Conservation (phyloP, 2,797 vertebrate genomes). For the Fratercula arctica region DNA sequence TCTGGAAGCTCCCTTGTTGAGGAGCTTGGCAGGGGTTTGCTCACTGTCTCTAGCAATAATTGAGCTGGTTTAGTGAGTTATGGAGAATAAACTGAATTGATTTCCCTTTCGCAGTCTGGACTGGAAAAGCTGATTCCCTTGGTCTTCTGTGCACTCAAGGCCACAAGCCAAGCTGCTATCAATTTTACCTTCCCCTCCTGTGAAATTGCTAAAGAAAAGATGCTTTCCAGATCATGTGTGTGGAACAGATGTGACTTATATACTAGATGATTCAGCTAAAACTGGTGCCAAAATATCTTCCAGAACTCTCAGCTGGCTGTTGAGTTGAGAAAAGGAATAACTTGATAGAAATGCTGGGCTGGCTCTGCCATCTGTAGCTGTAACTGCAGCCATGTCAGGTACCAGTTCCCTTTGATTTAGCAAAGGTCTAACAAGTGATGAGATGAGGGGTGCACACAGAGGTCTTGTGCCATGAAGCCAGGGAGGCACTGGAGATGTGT, state of each 20-base stretch:
- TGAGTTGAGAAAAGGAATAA: not conserved
- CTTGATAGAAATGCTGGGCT: not conserved
- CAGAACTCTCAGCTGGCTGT: conserved; percentile 11
- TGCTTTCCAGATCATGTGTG: not conserved
- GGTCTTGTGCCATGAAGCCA: not conserved
- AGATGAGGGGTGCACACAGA: not conserved
- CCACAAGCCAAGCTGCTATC: not conserved
- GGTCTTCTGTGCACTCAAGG: not conserved
- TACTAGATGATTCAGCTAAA: conserved; percentile 36
- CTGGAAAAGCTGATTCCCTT: conserved; percentile 18
- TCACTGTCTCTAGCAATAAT: not conserved
- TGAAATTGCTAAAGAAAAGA: conserved; percentile 36
- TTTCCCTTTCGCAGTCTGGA: not conserved
- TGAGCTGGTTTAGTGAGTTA: conserved; percentile 7
- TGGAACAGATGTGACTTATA: conserved; percentile 32
- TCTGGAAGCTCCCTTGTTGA: not conserved
- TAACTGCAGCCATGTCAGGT: not conserved
- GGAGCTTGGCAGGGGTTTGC: not conserved
- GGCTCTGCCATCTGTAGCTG: not conserved
- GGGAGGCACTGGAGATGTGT: not conserved
- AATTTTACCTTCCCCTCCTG: conserved; percentile 32
- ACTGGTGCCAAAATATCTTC: conserved; percentile 11
- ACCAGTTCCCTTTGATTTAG: not conserved
- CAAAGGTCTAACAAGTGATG: not conserved
- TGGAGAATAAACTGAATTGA: not conserved